These are phyloP conservation scores for Pseudopleuronectes americanus DNA, from an alignment of 2,797 vertebrate species.

Conservation along the genomic window DNA sequence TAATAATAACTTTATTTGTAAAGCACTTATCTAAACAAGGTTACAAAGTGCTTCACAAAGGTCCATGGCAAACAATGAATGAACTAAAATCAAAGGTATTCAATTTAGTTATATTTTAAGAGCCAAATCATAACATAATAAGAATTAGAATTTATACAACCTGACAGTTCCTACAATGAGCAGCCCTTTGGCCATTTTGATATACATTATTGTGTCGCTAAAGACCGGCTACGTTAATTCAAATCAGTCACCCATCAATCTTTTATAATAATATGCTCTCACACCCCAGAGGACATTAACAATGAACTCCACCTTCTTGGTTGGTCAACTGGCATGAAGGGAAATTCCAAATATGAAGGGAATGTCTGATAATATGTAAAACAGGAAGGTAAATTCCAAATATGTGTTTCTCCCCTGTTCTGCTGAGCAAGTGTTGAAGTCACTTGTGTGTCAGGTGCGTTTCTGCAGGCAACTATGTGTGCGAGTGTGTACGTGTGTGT, in stretches of 20 bases:
- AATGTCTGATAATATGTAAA: no score
- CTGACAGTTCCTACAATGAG: no score
- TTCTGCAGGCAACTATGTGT: slow-evolving; percentile 29
- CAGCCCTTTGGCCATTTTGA: no score
- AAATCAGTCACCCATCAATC: neutral
- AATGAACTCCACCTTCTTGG: slow-evolving; percentile 13
- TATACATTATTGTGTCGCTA: no score
- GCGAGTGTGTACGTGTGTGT: slow-evolving; percentile 32
- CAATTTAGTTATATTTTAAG: no score
- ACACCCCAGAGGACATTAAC: neutral
- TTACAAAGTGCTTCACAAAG: no score
- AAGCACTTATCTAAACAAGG: no score
- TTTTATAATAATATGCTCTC: neutral
- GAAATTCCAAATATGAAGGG: slow-evolving; percentile 55
- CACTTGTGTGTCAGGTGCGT: slow-evolving; percentile 70
- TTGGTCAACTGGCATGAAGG: slow-evolving; percentile 31
- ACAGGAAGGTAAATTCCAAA: slow-evolving; percentile 47
- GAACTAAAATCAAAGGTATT: no score
- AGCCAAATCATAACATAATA: no score
- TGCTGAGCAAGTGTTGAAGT: slow-evolving; percentile 61
- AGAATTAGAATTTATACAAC: no score
- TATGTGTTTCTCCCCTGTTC: slow-evolving; percentile 53
- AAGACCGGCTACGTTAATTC: neutral
- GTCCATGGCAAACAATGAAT: no score
- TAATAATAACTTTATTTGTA: no score